Conservation (phyloP, 2,797 vertebrate species). For the Bucorvus abyssinicus region DNA sequence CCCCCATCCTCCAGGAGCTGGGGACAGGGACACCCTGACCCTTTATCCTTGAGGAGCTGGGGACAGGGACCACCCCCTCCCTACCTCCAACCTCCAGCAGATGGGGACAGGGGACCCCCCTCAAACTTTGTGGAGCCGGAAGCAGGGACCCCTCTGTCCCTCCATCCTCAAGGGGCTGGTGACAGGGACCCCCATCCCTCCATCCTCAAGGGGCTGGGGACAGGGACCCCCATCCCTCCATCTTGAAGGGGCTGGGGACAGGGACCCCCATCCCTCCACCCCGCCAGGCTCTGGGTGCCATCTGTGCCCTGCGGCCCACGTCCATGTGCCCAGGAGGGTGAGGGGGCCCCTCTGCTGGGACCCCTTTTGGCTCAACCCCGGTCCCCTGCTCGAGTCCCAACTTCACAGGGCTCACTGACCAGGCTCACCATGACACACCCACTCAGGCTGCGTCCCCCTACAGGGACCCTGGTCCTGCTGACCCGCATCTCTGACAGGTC, state of each 20-base stretch:
- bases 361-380: neutral
- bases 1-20: neutral
- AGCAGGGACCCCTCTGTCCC: too few species aligned
- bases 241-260: too few species aligned
- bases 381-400: neutral
- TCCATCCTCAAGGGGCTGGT: too few species aligned
- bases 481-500: neutral
- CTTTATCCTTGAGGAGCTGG: neutral
- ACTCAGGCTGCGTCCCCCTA: accelerated
- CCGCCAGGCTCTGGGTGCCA: neutral
- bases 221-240: neutral
- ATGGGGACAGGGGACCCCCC: too few species aligned
- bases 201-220: too few species aligned
- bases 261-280: neutral
- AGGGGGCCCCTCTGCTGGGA: neutral
- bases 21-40: neutral
- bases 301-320: neutral
- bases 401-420: neutral
- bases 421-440: neutral
- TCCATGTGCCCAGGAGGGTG: neutral
- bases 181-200: too few species aligned
- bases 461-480: neutral
- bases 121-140: too few species aligned
- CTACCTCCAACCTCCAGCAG: neutral
- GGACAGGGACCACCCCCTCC: too few species aligned